phyloP scores from a whole-genome alignment of 2,113 vertebrate genomes.

The Amphiprion ocellaris region DNA sequence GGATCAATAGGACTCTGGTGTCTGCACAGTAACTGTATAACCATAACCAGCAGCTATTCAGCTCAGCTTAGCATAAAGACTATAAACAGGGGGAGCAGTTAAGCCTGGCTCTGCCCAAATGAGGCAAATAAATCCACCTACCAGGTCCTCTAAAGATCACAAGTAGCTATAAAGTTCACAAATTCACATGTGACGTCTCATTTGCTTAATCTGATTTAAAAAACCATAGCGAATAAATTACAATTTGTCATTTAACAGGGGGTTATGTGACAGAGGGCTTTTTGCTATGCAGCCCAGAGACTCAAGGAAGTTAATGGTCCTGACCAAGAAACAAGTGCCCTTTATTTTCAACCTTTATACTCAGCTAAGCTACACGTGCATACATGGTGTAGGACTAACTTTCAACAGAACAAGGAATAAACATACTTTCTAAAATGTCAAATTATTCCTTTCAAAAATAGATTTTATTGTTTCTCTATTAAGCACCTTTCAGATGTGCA shows the following conservation, averaged over 20 bases:
- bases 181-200: not conserved
- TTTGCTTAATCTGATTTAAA: not conserved
- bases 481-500: too few species aligned
- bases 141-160: not conserved
- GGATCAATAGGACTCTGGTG: not conserved
- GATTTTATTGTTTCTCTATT: too few species aligned
- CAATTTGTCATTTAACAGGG: not conserved
- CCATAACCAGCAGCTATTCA: not conserved
- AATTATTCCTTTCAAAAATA: too few species aligned
- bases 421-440: too few species aligned
- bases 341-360: not conserved
- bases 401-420: too few species aligned
- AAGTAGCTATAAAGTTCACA: not conserved
- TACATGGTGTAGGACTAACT: not conserved
- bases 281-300: not conserved
- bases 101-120: not conserved
- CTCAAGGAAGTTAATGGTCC: not conserved
- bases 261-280: not conserved
- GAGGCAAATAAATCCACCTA: not conserved
- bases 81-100: not conserved
- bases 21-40: not conserved
- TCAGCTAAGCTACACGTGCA: not conserved
- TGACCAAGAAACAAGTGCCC: not conserved
- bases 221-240: not conserved
- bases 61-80: conserved; percentile 5